Base-by-base conservation (phyloP, 1,140 invertebrate species). In the Musca vetustissima region DNA sequence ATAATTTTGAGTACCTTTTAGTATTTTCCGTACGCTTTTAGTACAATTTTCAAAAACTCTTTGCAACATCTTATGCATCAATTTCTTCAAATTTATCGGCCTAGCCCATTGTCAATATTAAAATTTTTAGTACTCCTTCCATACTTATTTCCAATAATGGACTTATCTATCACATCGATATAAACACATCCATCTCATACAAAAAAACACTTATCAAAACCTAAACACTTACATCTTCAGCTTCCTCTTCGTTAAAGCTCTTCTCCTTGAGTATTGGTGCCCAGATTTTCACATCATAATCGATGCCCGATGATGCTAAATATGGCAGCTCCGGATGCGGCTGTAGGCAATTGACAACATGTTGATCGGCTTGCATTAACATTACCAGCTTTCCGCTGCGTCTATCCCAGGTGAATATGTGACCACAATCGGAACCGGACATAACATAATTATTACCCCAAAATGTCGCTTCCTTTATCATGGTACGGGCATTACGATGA, bases 381-480 rank as follows among this genome's bases (percentile, higher is more conserved):
- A 92, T 94, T n/a, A 89, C 88, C 21, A 93, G 76, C 72, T 88
- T 85, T 1, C 87, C 89, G 0, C 87, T 89, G 3, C 86, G 78
- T 24, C 87, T 84, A 21, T 90, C 84, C 90, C 90, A 92, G 2
- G 90, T 80, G 70, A 91, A 93, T 13, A 93, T 88, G 74, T 92
- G 90, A 1, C 92, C 93, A 82, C 93, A 96, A 79, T 96, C 93
- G 14, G 92, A 94, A 2, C 93, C 93, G 19, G 92, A 93, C 86
- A 94, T 90, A 2, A 95, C 88, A 82, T 88, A 93, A 73, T 91
- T 84, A 72, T 92, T 86, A 52, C 94, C 94, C 92, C 93, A 96
- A 80, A 96, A 96, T 69, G 90, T 92, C 1, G 93, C 91, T 83
- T 95, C 92, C 84, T 96, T 96, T 61, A 96, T 95, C 92, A 92